These are phyloP conservation scores for Pocillopora damicornis DNA, from an alignment of 64 coral and sea anemone genomes.

Conservation along the genomic window DNA sequence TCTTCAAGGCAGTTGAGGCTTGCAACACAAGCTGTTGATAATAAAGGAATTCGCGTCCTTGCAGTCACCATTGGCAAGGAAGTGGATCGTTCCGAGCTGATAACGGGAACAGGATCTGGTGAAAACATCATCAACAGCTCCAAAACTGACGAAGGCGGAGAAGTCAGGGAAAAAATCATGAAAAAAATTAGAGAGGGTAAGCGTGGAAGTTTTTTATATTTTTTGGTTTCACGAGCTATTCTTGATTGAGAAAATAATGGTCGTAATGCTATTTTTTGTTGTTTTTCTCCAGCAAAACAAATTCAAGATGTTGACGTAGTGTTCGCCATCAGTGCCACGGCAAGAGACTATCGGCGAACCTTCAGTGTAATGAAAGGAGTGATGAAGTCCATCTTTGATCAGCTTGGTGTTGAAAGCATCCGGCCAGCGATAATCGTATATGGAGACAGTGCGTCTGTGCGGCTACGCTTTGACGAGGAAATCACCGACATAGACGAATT, in stretches of 20 bases:
- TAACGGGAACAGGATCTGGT: constrained; percentile 8
- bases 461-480: constrained; percentile 52
- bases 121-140: constrained; percentile 41
- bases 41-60: constrained; percentile 67
- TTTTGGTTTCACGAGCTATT: background rate
- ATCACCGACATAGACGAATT: constrained; percentile 26
- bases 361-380: constrained; percentile 70
- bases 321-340: constrained; percentile 75
- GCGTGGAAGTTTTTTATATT: background rate
- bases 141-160: constrained; percentile 42
- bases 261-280: background rate
- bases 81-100: constrained; percentile 34
- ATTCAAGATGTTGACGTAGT: constrained; percentile 61
- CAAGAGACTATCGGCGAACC: constrained; percentile 36
- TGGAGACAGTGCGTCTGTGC: constrained; percentile 31
- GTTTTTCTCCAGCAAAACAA: constrained; percentile 28
- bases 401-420: constrained; percentile 44
- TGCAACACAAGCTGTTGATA: constrained; percentile 20
- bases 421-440: constrained; percentile 64
- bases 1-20: constrained; percentile 15
- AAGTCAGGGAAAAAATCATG: constrained; percentile 45
- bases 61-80: constrained; percentile 56
- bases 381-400: constrained; percentile 65
- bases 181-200: constrained; percentile 37
- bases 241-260: background rate